These are phyloP conservation scores for Lathamus discolor DNA, from an alignment of 2,113 vertebrate genomes.

Conservation along the genomic window DNA sequence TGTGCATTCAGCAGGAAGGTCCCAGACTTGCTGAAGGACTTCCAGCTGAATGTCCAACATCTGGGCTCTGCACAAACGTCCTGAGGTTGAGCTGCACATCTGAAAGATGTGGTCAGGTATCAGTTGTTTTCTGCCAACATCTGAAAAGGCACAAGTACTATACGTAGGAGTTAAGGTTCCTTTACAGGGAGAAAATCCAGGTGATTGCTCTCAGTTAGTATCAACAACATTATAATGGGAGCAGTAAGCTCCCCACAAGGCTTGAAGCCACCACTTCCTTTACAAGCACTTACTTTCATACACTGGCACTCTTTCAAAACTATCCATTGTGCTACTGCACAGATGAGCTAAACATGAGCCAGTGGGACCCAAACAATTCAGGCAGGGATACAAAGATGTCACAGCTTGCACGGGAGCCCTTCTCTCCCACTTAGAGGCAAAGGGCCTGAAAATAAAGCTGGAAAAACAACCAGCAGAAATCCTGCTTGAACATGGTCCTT, in stretches of 20 bases:
- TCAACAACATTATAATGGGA: not conserved
- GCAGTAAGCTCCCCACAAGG: not conserved
- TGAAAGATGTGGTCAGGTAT: not conserved
- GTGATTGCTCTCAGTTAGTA: not conserved
- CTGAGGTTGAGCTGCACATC: not conserved
- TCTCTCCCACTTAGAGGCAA: not conserved
- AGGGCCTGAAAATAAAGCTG: not conserved
- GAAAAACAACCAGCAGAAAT: not conserved
- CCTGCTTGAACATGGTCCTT: not conserved
- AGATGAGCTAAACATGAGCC: not conserved
- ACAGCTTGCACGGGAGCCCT: not conserved
- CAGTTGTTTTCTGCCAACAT: accelerated
- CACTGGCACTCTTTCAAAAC: not conserved
- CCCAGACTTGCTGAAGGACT: not conserved
- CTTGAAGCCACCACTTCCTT: not conserved
- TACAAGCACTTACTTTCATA: not conserved
- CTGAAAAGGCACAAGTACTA: not conserved
- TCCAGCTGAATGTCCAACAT: not conserved
- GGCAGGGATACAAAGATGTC: not conserved
- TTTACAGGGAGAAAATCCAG: not conserved
- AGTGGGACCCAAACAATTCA: not conserved
- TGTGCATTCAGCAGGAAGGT: not conserved
- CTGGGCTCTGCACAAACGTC: not conserved
- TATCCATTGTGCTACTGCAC: not conserved
- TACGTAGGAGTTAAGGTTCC: not conserved